phyloP scores from a whole-genome alignment of 1,140 invertebrate genomes.

The Probaryconus sp. region DNA sequence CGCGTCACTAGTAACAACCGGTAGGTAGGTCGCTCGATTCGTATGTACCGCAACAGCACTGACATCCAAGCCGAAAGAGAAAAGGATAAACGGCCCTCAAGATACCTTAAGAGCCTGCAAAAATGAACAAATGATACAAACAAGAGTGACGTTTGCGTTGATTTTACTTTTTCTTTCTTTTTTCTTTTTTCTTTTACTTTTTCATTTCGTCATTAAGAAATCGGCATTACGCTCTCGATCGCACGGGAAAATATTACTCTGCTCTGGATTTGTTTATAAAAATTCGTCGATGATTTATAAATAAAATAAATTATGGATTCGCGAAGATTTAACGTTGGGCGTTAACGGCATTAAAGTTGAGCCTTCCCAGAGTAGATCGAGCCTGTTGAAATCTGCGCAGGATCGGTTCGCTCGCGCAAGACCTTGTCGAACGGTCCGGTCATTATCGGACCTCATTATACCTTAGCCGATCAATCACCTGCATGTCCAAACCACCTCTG shows the following conservation, averaged over 20 bases:
- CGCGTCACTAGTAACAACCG: conserved; percentile 70
- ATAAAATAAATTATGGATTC: no score
- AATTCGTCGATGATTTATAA: conserved; percentile 13
- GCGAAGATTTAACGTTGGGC: conserved; percentile 37
- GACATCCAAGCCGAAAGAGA: conserved; percentile 3
- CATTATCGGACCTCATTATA: conserved; percentile 77
- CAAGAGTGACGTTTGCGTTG: no score
- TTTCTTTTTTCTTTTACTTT: no score
- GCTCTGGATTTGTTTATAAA: conserved; percentile 1
- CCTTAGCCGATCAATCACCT: conserved; percentile 75
- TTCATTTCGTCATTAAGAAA: no score
- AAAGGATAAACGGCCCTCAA: not conserved
- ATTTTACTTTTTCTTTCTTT: no score
- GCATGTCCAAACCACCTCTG: conserved; percentile 63
- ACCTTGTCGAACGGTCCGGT: conserved; percentile 73
- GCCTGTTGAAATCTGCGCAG: conserved; percentile 27
- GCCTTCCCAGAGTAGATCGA: conserved; percentile 22
- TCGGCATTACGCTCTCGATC: no score
- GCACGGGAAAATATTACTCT: no score
- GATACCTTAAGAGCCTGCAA: conserved; percentile 16
- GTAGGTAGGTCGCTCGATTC: conserved; percentile 59
- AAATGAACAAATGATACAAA: conserved; percentile 3
- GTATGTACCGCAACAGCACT: conserved; percentile 6
- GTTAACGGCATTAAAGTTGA: conserved; percentile 39
- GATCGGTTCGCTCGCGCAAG: conserved; percentile 62